Evolutionary conservation across 2,113 vertebrate genomes (phyloP), one percentile per base, ranked within the genome.

Genomic region (Oceanodroma tethys): DNA sequence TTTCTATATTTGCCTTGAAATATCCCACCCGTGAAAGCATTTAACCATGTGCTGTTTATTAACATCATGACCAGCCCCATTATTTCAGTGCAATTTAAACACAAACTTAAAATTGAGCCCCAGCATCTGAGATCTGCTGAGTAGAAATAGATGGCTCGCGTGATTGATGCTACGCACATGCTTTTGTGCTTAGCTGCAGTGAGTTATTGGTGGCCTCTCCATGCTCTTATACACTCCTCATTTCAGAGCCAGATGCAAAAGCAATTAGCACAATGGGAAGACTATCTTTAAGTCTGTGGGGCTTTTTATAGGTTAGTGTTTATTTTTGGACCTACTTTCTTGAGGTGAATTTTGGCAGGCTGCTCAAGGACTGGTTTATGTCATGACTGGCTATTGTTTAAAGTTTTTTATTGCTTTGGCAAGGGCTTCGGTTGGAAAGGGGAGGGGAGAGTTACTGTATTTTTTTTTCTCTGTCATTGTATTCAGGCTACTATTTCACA

Each of bases 271-370:
- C 81, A 80, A 87, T 0, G 50, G 42, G 70, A 87, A 74, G 70
- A 48, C 78, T 94, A 72, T 97, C 92, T 80, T 71, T 27, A 62
- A 91, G 84, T 47, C 94, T 80, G 40, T n/a, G 45, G 81, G 81
- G 81, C 87, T 97, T 95, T 97, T 96, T 93, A 95, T 95, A 96
- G 91, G 88, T 95, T 62, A 32, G 60, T 94, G 94, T 96, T 97
- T 97, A 95, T 95, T 97, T 97, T 83, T 85, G 93, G 89, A 60
- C 84, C 63, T 84, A 19, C 68, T 96, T 92, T 93, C 94, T 97
- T 71, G 93, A 95, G 96, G 93, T 93, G 87, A 74, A n/a, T 91
- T 91, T 81, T 97, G 96, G 94, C 96, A 92, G 85, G 86, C 73
- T 0, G 18, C 82, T 80, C 67, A 67, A 86, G 82, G 86, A 29